phyloP scores from a whole-genome alignment of 2,797 vertebrate genomes.

The Tolypeutes matacus region DNA sequence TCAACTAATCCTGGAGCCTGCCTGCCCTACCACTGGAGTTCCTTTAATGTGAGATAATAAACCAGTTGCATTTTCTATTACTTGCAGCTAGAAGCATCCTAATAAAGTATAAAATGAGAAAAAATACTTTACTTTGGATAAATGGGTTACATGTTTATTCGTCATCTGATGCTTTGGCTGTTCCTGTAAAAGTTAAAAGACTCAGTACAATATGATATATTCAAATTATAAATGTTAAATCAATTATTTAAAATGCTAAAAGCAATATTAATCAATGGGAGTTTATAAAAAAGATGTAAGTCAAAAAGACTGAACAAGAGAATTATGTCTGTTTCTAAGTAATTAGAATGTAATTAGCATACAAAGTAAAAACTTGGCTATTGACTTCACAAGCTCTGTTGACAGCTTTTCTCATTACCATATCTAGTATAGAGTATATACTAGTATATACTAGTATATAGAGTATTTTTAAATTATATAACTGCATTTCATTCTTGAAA shows the following conservation, averaged over 20 bases:
- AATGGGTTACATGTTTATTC: conserved; percentile 9
- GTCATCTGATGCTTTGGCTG: not conserved
- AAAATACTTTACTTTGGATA: conserved; percentile 7
- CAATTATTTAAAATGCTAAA: conserved; percentile 30
- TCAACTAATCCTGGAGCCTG: not conserved
- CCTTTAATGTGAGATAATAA: not conserved
- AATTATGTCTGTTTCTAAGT: not conserved
- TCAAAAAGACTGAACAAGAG: not conserved
- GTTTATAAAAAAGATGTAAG: conserved; percentile 24
- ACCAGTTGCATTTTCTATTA: conserved; percentile 12
- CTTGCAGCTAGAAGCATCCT: conserved; percentile 42
- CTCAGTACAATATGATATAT: not conserved
- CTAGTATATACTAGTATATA: not conserved
- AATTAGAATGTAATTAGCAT: too few relatives aligned
- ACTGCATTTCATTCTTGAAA: conserved; percentile 31
- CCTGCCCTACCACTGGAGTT: not conserved
- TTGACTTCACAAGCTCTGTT: conserved; percentile 12
- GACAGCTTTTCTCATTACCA: conserved; percentile 22
- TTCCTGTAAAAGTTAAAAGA: not conserved
- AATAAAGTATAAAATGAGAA: conserved; percentile 1
- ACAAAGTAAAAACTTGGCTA: not conserved
- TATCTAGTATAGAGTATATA: too few relatives aligned
- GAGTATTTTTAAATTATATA: conserved; percentile 45
- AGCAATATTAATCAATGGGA: not conserved
- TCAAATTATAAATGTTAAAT: conserved; percentile 42